Evolutionary conservation across 2,888 invertebrate species (phyloP).

Genomic region (Noctuana brunneofusca): DNA sequence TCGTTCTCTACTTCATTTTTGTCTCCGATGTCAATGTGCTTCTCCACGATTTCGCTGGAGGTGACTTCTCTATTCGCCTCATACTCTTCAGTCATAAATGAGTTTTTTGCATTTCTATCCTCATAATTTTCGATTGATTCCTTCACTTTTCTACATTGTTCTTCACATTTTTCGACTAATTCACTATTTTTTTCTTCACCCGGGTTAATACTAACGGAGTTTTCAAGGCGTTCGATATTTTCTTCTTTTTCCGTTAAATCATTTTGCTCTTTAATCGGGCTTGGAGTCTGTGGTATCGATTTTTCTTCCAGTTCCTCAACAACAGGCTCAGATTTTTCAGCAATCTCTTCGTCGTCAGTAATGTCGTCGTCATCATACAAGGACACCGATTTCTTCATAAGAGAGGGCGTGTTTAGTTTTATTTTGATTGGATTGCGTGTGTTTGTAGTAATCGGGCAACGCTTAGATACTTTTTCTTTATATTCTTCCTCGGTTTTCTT

Average conservation of each 20-base stretch:
- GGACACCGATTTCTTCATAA: conserved; percentile 77
- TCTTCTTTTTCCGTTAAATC: conserved; percentile 3
- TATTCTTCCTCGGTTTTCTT: conserved; percentile 59
- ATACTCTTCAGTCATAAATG: neutral
- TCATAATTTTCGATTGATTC: neutral
- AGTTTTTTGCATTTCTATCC: neutral
- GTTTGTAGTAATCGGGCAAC: conserved; percentile 67
- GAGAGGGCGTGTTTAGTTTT: conserved; percentile 70
- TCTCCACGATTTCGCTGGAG: neutral
- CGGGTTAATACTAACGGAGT: neutral
- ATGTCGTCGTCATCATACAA: conserved; percentile 81
- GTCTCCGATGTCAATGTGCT: conserved; percentile 5
- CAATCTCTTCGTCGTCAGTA: conserved; percentile 35
- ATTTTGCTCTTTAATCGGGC: conserved; percentile 23
- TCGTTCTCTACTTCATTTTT: conserved; percentile 19
- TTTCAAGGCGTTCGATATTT: neutral
- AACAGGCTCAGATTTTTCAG: conserved; percentile 33
- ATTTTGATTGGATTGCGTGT: conserved; percentile 73
- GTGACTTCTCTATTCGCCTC: neutral
- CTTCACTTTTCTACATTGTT: neutral
- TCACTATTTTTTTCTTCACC: conserved; percentile 1
- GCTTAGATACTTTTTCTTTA: conserved; percentile 66
- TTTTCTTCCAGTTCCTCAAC: conserved; percentile 29
- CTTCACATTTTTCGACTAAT: neutral
- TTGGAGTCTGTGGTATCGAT: neutral